Evolutionary conservation across 2,888 invertebrate species (phyloP).

Genomic region (Zaprionus bogoriensis): DNA sequence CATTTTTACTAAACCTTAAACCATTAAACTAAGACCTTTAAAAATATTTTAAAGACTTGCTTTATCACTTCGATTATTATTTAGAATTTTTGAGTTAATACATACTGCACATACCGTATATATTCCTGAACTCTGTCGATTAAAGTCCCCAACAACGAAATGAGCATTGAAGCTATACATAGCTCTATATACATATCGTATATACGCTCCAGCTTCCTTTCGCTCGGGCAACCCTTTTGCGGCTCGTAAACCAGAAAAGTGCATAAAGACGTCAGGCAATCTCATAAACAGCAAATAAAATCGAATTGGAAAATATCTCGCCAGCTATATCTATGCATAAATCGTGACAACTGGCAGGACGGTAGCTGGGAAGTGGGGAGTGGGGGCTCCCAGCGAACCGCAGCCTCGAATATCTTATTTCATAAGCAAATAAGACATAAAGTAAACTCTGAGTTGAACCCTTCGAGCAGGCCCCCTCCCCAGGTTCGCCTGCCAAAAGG

Average conservation of each 20-base stretch:
- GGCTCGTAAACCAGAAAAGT: conserved; percentile 51
- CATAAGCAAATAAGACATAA: conserved; percentile 78
- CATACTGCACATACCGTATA: no score
- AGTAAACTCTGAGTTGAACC: conserved; percentile 56
- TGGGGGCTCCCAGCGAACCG: conserved; percentile 15
- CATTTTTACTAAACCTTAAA: no score
- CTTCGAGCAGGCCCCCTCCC: conserved; percentile 19
- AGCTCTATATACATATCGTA: no score
- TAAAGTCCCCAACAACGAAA: no score
- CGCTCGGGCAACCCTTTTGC: conserved; percentile 26
- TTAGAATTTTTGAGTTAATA: no score
- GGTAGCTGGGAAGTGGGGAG: conserved; percentile 12
- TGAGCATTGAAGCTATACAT: no score
- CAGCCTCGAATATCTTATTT: conserved; percentile 68
- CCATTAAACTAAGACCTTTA: no score
- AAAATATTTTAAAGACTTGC: no score
- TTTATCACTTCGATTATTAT: no score
- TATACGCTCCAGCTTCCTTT: no score
- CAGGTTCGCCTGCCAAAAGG: conserved; percentile 15
- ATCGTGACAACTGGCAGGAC: conserved; percentile 26
- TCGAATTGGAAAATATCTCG: conserved; percentile 41
- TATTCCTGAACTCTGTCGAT: no score
- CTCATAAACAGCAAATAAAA: conserved; percentile 79
- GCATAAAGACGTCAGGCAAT: conserved; percentile 72
- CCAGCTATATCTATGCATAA: conserved; percentile 58